Evolutionary conservation across 1,140 invertebrate species (phyloP).

Genomic region (Heliconius hewitsoni): DNA sequence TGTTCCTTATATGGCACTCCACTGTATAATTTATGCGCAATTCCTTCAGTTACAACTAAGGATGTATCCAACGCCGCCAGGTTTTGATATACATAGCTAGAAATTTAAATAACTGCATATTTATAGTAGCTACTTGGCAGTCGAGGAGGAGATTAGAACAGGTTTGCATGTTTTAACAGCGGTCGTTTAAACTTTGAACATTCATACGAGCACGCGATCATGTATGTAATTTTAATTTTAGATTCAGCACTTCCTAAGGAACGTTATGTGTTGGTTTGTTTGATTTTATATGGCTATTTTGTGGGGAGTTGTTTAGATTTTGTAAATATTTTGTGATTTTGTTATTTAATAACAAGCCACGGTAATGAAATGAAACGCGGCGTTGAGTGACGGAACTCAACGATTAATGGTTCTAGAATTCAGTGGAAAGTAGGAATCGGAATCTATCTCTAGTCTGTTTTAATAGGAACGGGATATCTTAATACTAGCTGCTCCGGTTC

Average conservation of each 20-base stretch:
- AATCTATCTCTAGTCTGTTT: not conserved
- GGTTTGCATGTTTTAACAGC: conserved; percentile 31
- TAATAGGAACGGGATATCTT: not conserved
- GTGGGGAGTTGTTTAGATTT: not conserved
- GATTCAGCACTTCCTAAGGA: conserved; percentile 23
- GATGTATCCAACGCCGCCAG: not conserved
- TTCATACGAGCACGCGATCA: conserved; percentile 33
- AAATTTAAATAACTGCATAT: conserved; percentile 32
- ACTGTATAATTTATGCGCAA: not conserved
- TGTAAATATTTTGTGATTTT: not conserved
- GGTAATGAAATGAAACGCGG: not conserved
- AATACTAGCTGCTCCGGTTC: not conserved
- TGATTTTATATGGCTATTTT: not conserved
- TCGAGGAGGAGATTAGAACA: conserved; percentile 28
- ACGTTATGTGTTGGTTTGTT: conserved; percentile 5
- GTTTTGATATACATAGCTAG: conserved; percentile 14
- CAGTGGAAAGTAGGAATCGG: not conserved
- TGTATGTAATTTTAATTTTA: conserved; percentile 37
- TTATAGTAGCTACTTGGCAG: conserved; percentile 29
- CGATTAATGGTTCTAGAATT: not conserved
- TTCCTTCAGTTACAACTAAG: not conserved
- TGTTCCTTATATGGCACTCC: not conserved
- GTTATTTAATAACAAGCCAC: no score
- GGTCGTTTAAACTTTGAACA: conserved; percentile 38
- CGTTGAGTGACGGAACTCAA: not conserved